Evolutionary conservation across 2,113 vertebrate species (phyloP).

Genomic region (Holacanthus passer): DNA sequence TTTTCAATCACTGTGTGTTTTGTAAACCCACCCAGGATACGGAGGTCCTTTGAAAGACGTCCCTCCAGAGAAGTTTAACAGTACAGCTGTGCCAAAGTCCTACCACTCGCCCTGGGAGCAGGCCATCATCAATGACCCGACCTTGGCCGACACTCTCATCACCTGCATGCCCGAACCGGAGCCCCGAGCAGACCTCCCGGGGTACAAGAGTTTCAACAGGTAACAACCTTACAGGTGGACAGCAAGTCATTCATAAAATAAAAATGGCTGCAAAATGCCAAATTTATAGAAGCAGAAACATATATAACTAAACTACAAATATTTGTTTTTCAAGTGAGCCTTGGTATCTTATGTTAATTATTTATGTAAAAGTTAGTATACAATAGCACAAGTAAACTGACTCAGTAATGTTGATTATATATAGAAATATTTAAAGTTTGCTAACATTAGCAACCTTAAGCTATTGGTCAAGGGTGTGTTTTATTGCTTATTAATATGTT

Average conservation of each 20-base stretch:
- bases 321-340: not conserved
- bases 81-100: constrained; percentile 92
- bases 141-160: constrained; percentile 86
- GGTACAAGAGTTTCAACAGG: constrained; percentile 98
- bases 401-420: not conserved
- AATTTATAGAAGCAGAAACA: too few species aligned
- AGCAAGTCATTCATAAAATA: not conserved
- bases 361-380: not conserved
- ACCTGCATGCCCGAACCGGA: constrained; percentile 86
- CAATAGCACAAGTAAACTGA: not conserved
- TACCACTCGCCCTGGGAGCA: constrained; percentile 97
- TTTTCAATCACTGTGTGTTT: constrained; percentile 16
- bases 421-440: not conserved
- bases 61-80: constrained; percentile 95
- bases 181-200: constrained; percentile 84
- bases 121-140: constrained; percentile 89
- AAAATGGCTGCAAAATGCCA: too few species aligned
- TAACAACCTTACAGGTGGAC: constrained; percentile 65
- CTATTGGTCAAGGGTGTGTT: not conserved
- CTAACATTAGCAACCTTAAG: not conserved
- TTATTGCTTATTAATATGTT: not conserved
- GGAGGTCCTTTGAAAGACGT: constrained; percentile 93
- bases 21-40: constrained; percentile 84
- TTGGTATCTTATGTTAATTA: not conserved
- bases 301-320: not conserved